These are phyloP conservation scores for Terrapene triunguis DNA, from an alignment of 2,113 vertebrate species.

Conservation along the genomic window DNA sequence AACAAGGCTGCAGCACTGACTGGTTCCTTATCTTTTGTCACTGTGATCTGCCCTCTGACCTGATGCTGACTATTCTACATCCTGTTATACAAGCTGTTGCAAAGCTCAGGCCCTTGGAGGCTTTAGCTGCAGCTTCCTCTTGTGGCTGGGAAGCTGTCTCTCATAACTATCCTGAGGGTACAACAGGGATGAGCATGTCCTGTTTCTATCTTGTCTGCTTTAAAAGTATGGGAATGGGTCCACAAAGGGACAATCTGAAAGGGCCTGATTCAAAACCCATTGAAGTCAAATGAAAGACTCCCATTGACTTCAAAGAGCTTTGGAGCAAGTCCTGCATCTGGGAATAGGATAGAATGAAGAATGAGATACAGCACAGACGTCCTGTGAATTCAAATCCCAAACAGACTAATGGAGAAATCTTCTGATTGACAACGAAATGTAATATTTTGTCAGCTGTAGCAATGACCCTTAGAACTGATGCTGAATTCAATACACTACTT, in stretches of 20 bases:
- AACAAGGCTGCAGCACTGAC: background rate
- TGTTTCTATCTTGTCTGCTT: background rate
- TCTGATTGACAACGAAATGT: background rate
- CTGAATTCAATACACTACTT: background rate
- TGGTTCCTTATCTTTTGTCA: background rate
- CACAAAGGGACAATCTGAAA: background rate
- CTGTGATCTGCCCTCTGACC: background rate
- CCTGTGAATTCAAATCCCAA: conserved; percentile 21
- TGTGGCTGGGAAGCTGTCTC: background rate
- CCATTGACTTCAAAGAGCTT: background rate
- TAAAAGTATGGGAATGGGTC: background rate
- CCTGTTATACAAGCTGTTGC: background rate
- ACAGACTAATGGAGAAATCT: conserved; percentile 28
- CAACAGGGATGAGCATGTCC: background rate
- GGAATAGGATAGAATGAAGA: background rate
- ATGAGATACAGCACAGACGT: background rate
- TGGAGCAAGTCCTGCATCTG: background rate
- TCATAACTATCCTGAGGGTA: background rate
- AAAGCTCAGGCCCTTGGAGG: background rate
- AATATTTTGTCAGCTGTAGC: conserved; percentile 8
- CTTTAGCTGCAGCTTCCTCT: background rate
- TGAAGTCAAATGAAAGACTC: background rate
- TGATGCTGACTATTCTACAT: background rate
- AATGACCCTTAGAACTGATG: background rate
- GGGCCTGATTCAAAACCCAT: background rate